phyloP scores from a whole-genome alignment of 2,113 vertebrate species.

The Anseranas semipalmata region DNA sequence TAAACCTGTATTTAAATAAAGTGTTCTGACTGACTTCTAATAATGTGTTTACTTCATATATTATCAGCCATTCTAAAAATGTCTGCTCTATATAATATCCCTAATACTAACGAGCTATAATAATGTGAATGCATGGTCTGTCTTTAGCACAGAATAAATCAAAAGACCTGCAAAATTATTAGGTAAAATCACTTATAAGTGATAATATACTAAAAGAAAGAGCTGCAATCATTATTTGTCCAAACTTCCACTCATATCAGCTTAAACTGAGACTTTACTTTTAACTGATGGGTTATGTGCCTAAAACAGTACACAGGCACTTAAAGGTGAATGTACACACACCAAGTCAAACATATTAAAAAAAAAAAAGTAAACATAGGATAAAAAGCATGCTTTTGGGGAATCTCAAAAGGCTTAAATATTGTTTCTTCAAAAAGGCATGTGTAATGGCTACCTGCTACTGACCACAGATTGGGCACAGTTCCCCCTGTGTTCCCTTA shows the following conservation, averaged over 20 bases:
- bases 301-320: background rate
- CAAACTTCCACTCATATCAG: background rate
- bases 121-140: background rate
- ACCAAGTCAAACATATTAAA: accelerated
- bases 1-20: background rate
- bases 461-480: accelerated
- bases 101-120: background rate
- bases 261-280: background rate
- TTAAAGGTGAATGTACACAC: background rate
- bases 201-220: background rate
- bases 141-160: background rate
- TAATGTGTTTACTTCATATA: background rate
- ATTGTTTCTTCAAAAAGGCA: background rate
- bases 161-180: background rate
- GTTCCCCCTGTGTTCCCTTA: background rate
- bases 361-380: background rate
- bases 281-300: background rate
- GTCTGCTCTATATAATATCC: background rate
- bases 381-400: background rate
- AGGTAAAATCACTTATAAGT: background rate
- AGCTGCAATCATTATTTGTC: background rate
- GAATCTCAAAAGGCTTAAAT: background rate
- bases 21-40: background rate
- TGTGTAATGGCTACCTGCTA: background rate
- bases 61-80: background rate